Evolutionary conservation across 2,888 invertebrate genomes (phyloP).

Genomic region (Julus scandinavius): DNA sequence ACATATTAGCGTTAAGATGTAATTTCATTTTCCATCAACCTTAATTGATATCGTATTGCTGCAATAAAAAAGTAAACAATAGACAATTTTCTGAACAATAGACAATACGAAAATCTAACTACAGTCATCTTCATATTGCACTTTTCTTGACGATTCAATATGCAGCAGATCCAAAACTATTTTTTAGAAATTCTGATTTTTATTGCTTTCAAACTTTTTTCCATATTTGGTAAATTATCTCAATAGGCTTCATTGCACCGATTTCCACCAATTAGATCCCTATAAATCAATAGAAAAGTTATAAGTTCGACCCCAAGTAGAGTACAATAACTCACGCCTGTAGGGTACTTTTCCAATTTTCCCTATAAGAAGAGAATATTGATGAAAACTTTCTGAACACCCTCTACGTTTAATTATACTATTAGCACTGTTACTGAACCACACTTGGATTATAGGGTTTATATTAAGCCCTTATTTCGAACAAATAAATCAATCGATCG

Average conservation of each 20-base stretch:
- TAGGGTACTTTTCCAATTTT: background rate
- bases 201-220: background rate
- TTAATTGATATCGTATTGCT: background rate
- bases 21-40: background rate
- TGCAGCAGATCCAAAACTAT: no score
- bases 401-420: background rate
- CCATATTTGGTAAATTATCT: background rate
- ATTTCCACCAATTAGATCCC: background rate
- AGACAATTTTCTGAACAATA: background rate
- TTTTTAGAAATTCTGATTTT: no score
- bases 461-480: background rate
- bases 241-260: background rate
- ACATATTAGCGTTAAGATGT: background rate
- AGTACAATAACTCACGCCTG: background rate
- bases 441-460: background rate
- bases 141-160: no score
- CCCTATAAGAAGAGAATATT: background rate
- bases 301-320: background rate
- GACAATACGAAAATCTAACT: background rate
- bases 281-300: background rate
- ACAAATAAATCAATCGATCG: conserved; percentile 14
- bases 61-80: background rate
- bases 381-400: background rate
- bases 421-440: background rate
- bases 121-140: no score